phyloP scores from a whole-genome alignment of 1,140 invertebrate genomes.

The Zophobas morio region DNA sequence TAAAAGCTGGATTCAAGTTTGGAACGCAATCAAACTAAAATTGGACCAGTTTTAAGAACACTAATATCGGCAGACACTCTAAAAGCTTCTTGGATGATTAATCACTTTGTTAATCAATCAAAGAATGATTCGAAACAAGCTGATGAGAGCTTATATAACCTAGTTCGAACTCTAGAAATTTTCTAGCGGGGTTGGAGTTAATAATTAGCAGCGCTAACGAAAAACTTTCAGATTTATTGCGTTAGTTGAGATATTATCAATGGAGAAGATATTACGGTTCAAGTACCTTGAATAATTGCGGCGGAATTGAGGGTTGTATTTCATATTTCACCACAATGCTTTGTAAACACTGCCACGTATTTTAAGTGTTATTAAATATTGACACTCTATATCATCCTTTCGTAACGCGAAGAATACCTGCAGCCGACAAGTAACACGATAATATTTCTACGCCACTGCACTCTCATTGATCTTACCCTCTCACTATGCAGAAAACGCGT shows the following conservation, averaged over 20 bases:
- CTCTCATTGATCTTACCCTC: too few species aligned
- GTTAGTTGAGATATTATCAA: conserved; percentile 9
- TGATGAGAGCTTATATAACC: background rate
- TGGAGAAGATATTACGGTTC: conserved; percentile 14
- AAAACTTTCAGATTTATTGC: conserved; percentile 43
- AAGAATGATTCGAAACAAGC: conserved; percentile 13
- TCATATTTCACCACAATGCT: conserved; percentile 19
- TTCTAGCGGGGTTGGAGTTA: conserved; percentile 26
- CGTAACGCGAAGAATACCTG: background rate
- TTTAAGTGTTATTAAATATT: conserved; percentile 42
- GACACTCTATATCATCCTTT: conserved; percentile 27
- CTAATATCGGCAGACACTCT: conserved; percentile 21
- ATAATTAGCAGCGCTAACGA: conserved; percentile 43
- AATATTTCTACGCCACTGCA: too few species aligned
- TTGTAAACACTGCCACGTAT: conserved; percentile 22
- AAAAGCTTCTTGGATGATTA: conserved; percentile 40
- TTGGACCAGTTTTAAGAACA: conserved; percentile 15
- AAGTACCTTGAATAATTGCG: conserved; percentile 21
- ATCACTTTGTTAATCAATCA: conserved; percentile 32
- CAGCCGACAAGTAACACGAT: background rate
- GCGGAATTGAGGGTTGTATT: conserved; percentile 22
- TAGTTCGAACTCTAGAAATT: background rate
- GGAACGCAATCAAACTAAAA: conserved; percentile 34
- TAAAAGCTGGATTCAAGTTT: conserved; percentile 17
- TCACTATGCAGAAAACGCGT: too few species aligned